Evolutionary conservation across 2,797 vertebrate species (phyloP).

Genomic region (Halcyon badia): DNA sequence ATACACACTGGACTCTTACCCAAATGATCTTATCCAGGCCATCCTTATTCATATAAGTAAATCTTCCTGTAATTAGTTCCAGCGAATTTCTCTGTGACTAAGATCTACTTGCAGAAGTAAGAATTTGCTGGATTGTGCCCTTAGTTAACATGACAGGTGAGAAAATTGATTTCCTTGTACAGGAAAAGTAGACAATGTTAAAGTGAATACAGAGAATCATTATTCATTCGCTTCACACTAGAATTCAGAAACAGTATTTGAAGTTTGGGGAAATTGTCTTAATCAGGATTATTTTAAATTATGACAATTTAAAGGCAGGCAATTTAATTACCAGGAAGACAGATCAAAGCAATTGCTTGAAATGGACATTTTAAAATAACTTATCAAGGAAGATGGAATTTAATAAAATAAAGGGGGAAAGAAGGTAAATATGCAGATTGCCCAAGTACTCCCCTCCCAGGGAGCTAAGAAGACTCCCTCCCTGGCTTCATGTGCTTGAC

Average conservation of each 20-base stretch:
- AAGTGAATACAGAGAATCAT: constrained; percentile 35
- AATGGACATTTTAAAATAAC: constrained; percentile 49
- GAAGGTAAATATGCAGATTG: constrained; percentile 29
- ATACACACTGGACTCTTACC: not conserved
- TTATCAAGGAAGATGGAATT: constrained; percentile 45
- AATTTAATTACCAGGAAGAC: constrained; percentile 65
- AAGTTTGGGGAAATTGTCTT: constrained; percentile 64
- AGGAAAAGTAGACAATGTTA: constrained; percentile 6
- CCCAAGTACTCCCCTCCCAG: not conserved
- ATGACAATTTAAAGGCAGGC: constrained; percentile 35
- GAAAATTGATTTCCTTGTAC: constrained; percentile 64
- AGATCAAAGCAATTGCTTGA: constrained; percentile 68
- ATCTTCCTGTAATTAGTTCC: constrained; percentile 13
- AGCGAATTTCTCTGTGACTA: not conserved
- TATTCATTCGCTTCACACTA: constrained; percentile 54
- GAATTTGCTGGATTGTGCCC: constrained; percentile 9
- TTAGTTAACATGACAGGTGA: constrained; percentile 57
- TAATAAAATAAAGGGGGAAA: constrained; percentile 25
- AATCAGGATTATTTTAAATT: constrained; percentile 70
- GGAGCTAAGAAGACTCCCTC: constrained; percentile 16
- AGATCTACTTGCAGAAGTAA: not conserved
- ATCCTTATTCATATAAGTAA: not conserved
- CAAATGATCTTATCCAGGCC: not conserved
- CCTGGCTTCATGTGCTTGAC: not conserved
- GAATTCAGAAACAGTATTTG: constrained; percentile 58